phyloP scores from a whole-genome alignment of 2,888 invertebrate genomes.

The Beris morrisii region DNA sequence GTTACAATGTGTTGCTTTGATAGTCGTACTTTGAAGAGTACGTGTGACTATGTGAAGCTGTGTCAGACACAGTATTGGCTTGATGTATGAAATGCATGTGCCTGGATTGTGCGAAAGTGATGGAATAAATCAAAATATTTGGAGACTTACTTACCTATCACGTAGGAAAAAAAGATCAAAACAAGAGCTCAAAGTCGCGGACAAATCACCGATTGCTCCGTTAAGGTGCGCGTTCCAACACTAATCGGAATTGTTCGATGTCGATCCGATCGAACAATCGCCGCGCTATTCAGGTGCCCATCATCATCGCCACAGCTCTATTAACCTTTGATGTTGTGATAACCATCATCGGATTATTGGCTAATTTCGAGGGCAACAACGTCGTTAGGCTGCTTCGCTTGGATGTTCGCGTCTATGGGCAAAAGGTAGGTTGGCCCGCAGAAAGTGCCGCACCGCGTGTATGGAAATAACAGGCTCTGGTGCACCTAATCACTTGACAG shows the following conservation, averaged over 20 bases:
- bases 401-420: slow-evolving; percentile 16
- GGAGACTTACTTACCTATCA: too few relatives aligned
- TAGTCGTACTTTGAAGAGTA: too few relatives aligned
- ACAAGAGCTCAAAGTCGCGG: background rate
- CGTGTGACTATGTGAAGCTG: too few relatives aligned
- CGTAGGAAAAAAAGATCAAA: too few relatives aligned
- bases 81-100: too few relatives aligned
- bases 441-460: background rate
- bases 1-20: too few relatives aligned
- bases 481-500: slow-evolving; percentile 29
- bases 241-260: slow-evolving; percentile 17
- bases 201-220: slow-evolving; percentile 20
- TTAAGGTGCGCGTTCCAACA: slow-evolving; percentile 22
- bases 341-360: slow-evolving; percentile 46
- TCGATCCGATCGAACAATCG: slow-evolving; percentile 21
- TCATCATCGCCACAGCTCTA: slow-evolving; percentile 47
- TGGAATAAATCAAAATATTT: too few relatives aligned
- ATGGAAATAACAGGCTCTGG: slow-evolving; percentile 18
- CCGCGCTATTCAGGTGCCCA: slow-evolving; percentile 31
- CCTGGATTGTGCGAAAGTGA: too few relatives aligned
- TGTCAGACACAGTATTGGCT: too few relatives aligned
- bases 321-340: slow-evolving; percentile 56
- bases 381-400: slow-evolving; percentile 37
- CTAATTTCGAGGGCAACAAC: slow-evolving; percentile 38
- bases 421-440: slow-evolving; percentile 22